Base-by-base conservation (phyloP, 2,888 invertebrate genomes). In the Ypsolopha scabrella region DNA sequence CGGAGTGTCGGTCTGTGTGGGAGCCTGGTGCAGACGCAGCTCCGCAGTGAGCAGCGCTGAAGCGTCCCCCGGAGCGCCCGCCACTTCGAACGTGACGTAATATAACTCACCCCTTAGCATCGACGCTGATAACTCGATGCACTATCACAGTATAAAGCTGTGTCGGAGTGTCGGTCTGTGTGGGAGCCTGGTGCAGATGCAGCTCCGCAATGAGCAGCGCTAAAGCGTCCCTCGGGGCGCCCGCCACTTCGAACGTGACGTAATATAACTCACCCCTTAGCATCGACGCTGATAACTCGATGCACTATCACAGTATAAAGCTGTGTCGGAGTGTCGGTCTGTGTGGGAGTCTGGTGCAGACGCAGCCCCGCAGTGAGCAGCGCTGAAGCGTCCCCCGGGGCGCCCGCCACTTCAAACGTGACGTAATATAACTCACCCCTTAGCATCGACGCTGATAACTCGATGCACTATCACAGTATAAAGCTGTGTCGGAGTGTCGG, bases 381-480 rank as follows among this genome's bases (percentile, higher is more conserved):
- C n/a, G n/a, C n/a, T n/a, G n/a, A n/a, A n/a, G n/a, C n/a, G n/a
- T n/a, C n/a, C n/a, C n/a, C 24, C 24, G 24, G 24, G 24, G 24
- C 24, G 24, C 24, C 24, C 24, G 24, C 24, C 24, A 24, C 24
- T 24, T 24, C 24, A 24, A 24, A 24, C 24, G 24, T 24, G 24
- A 24, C 2, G 24, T 24, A 24, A 24, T n/a, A n/a, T 24, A 24
- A 71, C 76, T 76, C 74, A 92, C 92, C 92, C 92, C 47, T 80
- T 60, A 60, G 89, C 87, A 58, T 90, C 89, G 11, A 89, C 89
- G 53, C 87, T 88, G 41, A 91, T 80, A 14, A 93, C 88, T 55
- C 92, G 88, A 67, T 92, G 92, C 1, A 89, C 90, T 9, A 91
- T 89, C 14, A 93, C 89, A 1, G 90, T 91, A 66, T 89, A 92